Base-by-base conservation (phyloP, 92 coral and sea anemone genomes). In the Isaurus tuberculatus region DNA sequence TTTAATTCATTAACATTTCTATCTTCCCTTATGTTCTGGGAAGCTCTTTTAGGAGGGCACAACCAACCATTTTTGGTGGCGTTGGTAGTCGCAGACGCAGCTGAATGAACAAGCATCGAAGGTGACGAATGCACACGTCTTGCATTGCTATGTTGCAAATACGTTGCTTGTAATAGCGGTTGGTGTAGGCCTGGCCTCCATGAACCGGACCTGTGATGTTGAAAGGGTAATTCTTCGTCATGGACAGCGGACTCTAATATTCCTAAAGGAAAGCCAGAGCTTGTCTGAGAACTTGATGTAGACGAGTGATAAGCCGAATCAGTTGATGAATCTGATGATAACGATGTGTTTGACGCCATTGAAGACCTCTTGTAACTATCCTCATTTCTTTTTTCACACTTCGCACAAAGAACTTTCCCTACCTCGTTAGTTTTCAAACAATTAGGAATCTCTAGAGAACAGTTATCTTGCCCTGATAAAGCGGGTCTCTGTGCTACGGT, bases 281-380 rank as follows among this genome's bases (percentile, higher is more conserved):
- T 30, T 3, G 79, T 57, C 34, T 55, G 63, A 63, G 53, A 58
- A 58, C 15, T 65, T 5, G 91, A 88, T 36, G 85, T 79, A 19
- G 73, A 70, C 19, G 91, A 88, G 19, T 70, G 73, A 29, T 93
- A 93, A 1, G 95, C 98, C 8, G 98, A 93, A 73, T 93, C 93
- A 0, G 96, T 81, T 2, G 94, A 92, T 1, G 97, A 88, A 84
- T 87, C 94, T 17, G 99, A 97, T 6, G 98, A 94, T 5, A 80
- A 57, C 9, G 99, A 97, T 46, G 93, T 79, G 61, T 88, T 70
- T 8, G 99, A 96, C 58, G 93, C 86, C 66, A 89, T 78, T 28
- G 99, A 97, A 7, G 51, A 87, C 14, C 98, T 79, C 57, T 93
- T 77, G 32, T 2, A 26, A 0, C 34, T 34, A 19, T 75, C 81